These are phyloP conservation scores for Semicossyphus pulcher DNA, from an alignment of 2,113 vertebrate species.

Conservation along the genomic window DNA sequence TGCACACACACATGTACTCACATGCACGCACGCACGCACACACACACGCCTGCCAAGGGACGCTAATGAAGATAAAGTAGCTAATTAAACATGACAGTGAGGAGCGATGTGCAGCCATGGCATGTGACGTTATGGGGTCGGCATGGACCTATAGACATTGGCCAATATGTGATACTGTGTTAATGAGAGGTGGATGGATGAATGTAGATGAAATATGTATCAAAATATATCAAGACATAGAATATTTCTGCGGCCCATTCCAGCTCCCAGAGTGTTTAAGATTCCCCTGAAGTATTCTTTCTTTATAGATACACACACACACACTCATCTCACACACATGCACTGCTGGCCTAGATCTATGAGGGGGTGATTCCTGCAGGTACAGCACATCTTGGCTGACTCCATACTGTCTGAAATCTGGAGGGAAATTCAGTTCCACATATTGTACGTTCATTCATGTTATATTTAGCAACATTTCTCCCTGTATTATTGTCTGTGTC, in stretches of 20 bases:
- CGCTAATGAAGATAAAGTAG: constrained; percentile 79
- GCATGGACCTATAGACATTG: constrained; percentile 41
- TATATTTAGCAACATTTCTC: background rate
- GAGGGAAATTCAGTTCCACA: constrained; percentile 2
- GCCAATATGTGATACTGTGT: constrained; percentile 22
- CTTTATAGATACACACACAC: background rate
- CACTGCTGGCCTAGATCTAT: constrained; percentile 30
- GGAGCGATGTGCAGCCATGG: constrained; percentile 62
- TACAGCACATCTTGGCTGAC: constrained; percentile 14
- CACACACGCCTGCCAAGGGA: constrained; percentile 40
- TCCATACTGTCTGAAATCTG: constrained; percentile 1
- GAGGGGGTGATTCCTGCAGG: constrained; percentile 7
- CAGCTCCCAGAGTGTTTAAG: constrained; percentile 10
- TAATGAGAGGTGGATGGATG: background rate
- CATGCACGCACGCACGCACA: constrained; percentile 6
- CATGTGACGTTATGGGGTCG: constrained; percentile 75
- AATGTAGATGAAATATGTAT: background rate
- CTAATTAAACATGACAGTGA: constrained; percentile 73
- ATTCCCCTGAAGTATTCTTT: constrained; percentile 16
- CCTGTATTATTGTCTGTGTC: background rate
- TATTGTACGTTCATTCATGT: background rate
- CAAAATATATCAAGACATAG: background rate
- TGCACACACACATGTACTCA: background rate
- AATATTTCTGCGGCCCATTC: constrained; percentile 5
- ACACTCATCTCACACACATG: background rate